A percentile compares a stretch with the other conserved stretches of the same genome.
Conservation (phyloP, 2,888 invertebrate genomes). For the Noctua comes region DNA sequence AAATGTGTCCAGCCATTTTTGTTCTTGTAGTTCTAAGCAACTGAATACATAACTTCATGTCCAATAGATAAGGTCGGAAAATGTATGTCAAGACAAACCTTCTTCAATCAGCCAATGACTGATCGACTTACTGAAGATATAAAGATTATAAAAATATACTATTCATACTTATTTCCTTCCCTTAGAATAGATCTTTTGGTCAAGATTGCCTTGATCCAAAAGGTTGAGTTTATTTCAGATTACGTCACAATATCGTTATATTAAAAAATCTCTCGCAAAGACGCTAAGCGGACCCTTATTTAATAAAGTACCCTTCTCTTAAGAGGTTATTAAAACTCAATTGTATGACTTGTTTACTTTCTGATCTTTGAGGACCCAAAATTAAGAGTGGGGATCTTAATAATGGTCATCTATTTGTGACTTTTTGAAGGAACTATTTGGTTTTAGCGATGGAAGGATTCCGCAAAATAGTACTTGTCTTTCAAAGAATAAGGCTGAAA, state of each 20-base stretch:
- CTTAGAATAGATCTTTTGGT: not conserved
- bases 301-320: conserved; percentile 6
- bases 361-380: conserved; percentile 20
- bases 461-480: not conserved
- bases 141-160: too few relatives aligned
- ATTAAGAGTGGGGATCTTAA: not conserved
- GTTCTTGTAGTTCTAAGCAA: not conserved
- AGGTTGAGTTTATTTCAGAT: conserved; percentile 18
- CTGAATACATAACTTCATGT: not conserved
- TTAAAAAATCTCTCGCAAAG: conserved; percentile 26
- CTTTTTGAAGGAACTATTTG: not conserved
- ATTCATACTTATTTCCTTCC: not conserved
- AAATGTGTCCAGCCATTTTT: not conserved
- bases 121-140: not conserved
- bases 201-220: conserved; percentile 1
- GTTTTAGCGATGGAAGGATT: not conserved
- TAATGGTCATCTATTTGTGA: not conserved
- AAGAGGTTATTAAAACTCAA: conserved; percentile 32
- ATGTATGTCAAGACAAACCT: not conserved
- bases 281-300: conserved; percentile 25
- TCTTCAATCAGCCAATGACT: not conserved
- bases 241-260: not conserved
- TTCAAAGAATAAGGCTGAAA: not conserved
- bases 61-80: not conserved
- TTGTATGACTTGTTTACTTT: conserved; percentile 17